phyloP scores from a whole-genome alignment of 2,797 vertebrate species.

The Pseudocheirus occidentalis region DNA sequence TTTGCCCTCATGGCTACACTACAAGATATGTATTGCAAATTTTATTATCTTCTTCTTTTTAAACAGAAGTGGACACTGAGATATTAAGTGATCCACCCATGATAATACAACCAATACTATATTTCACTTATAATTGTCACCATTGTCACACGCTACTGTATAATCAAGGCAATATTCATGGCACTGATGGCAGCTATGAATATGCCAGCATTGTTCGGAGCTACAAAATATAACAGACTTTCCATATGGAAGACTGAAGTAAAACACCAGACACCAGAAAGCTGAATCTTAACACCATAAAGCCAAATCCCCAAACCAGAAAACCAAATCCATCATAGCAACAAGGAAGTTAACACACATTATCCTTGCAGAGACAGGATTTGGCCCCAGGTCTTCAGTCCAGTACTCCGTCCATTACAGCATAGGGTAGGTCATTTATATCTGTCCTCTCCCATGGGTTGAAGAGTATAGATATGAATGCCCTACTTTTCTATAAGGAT shows the following conservation, averaged over 20 bases:
- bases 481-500: background rate
- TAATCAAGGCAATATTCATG: too few species aligned
- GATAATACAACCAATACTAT: background rate
- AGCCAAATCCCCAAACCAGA: too few species aligned
- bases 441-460: background rate
- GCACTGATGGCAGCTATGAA: too few species aligned
- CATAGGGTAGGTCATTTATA: background rate
- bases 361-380: background rate
- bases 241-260: too few species aligned
- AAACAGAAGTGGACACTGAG: background rate
- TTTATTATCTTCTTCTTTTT: background rate
- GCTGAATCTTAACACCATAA: too few species aligned
- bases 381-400: background rate
- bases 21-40: background rate
- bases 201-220: too few species aligned
- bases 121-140: too few species aligned
- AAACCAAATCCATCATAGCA: too few species aligned
- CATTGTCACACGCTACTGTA: too few species aligned
- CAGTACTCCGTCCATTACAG: background rate
- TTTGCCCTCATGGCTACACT: background rate
- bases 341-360: too few species aligned
- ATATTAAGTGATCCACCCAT: background rate
- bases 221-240: too few species aligned
- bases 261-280: too few species aligned
- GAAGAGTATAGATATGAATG: background rate